A percentile compares a stretch with the other conserved stretches of the same genome.
phyloP scores from a whole-genome alignment of 1,140 invertebrate species.

The Homarus americanus region DNA sequence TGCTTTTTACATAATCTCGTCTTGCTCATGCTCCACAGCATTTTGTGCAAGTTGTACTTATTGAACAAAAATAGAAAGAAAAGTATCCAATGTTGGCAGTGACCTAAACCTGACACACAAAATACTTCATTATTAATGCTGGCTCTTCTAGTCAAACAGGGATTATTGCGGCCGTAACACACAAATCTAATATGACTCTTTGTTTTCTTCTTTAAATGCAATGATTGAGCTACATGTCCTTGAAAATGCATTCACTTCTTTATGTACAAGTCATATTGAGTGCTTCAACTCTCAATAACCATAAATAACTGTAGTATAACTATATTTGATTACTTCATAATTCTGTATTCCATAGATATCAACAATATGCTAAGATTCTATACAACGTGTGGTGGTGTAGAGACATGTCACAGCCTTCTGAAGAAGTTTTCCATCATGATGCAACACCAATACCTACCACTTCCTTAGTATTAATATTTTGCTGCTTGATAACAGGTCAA shows the following conservation, averaged over 20 bases:
- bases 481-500: slow-evolving; percentile 25
- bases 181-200: neutral
- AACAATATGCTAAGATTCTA: slow-evolving; percentile 16
- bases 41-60: slow-evolving; percentile 25
- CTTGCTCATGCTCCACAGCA: neutral
- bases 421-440: slow-evolving; percentile 5
- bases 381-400: neutral
- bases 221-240: slow-evolving; percentile 12
- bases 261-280: neutral
- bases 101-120: slow-evolving; percentile 21
- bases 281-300: neutral
- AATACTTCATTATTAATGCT: neutral
- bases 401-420: slow-evolving; percentile 19
- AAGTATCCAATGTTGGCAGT: slow-evolving; percentile 52
- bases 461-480: neutral
- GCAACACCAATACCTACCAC: neutral
- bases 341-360: slow-evolving; percentile 4
- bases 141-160: slow-evolving; percentile 18
- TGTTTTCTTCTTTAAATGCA: neutral
- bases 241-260: neutral
- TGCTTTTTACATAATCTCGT: neutral
- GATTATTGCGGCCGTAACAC: neutral
- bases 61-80: no score
- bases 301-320: slow-evolving; percentile 14
- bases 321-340: neutral